Conservation (phyloP, 2,797 vertebrate species). For the Acanthurus tractus region DNA sequence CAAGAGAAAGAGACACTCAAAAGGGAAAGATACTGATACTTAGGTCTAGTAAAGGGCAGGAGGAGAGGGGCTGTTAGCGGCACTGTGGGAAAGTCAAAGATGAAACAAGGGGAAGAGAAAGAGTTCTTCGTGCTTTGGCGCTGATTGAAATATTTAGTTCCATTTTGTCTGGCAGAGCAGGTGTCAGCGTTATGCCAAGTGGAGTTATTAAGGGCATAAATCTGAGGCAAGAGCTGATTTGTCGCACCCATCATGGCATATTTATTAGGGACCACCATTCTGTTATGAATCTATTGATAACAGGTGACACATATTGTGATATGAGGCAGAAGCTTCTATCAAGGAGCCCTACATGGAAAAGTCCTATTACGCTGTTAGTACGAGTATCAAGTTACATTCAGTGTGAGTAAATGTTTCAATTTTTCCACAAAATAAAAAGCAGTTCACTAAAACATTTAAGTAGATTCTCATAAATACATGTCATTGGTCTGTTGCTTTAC, state of each 20-base stretch:
- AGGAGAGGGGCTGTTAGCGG: conserved; percentile 76
- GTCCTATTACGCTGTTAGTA: conserved; percentile 9
- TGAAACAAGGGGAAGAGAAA: conserved; percentile 71
- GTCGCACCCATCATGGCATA: conserved; percentile 74
- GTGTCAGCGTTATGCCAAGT: conserved; percentile 80
- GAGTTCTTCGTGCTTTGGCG: conserved; percentile 66
- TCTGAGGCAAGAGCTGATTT: conserved; percentile 76
- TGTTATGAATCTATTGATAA: conserved; percentile 79
- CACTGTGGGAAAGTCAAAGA: conserved; percentile 82
- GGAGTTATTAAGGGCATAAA: conserved; percentile 83
- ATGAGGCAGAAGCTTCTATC: conserved; percentile 38
- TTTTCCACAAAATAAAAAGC: neutral
- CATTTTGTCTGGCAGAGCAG: conserved; percentile 74
- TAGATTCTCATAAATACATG: neutral
- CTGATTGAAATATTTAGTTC: conserved; percentile 84
- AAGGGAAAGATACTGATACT: conserved; percentile 57
- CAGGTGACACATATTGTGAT: conserved; percentile 72
- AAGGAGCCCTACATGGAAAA: conserved; percentile 5
- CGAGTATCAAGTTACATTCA: conserved; percentile 34
- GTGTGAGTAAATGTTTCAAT: conserved; percentile 53
- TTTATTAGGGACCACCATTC: conserved; percentile 79
- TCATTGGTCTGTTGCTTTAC: conserved; percentile 1
- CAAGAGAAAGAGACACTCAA: conserved; percentile 66
- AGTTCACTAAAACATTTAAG: conserved; percentile 20
- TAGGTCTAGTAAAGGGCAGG: conserved; percentile 72